Conservation (phyloP, 2,113 vertebrate genomes). For the Rattus rattus region DNA sequence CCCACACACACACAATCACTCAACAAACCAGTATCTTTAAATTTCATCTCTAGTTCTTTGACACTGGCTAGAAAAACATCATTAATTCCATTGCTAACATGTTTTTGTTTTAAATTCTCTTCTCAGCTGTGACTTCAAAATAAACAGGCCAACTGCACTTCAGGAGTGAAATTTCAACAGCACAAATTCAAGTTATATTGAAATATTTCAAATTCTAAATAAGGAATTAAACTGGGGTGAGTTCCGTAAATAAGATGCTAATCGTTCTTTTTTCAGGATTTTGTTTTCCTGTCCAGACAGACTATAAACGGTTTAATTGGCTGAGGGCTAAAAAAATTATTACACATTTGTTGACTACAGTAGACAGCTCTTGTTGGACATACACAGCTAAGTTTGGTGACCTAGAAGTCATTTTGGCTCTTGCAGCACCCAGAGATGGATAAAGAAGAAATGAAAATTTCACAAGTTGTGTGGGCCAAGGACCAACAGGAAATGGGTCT, state of each 20-base stretch:
- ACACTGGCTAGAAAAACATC: background rate
- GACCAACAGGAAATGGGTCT: background rate
- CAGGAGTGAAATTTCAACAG: background rate
- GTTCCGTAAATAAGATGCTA: background rate
- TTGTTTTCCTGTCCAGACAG: background rate
- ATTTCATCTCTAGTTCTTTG: background rate
- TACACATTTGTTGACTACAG: background rate
- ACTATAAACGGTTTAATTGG: background rate
- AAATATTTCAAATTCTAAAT: background rate
- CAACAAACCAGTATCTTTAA: background rate
- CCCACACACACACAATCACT: background rate
- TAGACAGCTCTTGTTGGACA: background rate
- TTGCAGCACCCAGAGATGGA: background rate
- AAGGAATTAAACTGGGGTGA: background rate
- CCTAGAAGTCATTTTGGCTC: background rate
- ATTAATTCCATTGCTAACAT: background rate
- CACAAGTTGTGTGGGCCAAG: background rate
- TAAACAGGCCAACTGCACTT: background rate
- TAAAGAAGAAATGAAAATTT: background rate
- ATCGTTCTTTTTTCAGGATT: background rate
- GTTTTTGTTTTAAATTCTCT: background rate
- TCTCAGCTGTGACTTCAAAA: background rate
- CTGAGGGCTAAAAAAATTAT: background rate
- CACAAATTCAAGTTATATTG: background rate
- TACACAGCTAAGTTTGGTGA: background rate